These are phyloP conservation scores for Aurelia aurita DNA, from an alignment of 30 jellyfish, hydroid and myxozoan genomes.

Conservation along the genomic window DNA sequence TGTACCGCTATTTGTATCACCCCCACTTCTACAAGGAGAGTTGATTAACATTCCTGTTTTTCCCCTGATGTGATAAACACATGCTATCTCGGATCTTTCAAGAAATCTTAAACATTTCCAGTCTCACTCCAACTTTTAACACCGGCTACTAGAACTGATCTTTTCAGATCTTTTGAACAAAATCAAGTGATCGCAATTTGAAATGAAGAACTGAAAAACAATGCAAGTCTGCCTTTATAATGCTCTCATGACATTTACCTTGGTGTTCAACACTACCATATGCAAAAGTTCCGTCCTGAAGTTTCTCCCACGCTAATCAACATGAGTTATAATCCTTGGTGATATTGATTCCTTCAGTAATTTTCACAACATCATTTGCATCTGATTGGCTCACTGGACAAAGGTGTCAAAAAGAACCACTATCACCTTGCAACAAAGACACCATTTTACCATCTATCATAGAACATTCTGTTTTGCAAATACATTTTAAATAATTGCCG, in stretches of 20 bases:
- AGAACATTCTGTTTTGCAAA: constrained; percentile 23
- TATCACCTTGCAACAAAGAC: constrained; percentile 37
- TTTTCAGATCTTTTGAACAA: constrained; percentile 14
- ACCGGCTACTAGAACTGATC: too few species aligned
- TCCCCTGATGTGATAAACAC: too few species aligned
- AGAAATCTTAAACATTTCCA: too few species aligned
- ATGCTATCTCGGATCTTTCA: too few species aligned
- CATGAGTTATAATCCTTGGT: too few species aligned
- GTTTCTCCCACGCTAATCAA: too few species aligned
- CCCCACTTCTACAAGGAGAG: too few species aligned
- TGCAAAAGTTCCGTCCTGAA: not conserved
- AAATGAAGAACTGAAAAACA: constrained; percentile 24
- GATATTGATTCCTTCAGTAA: too few species aligned
- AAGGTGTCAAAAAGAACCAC: constrained; percentile 23
- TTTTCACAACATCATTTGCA: constrained; percentile 8
- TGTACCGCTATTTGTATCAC: constrained; percentile 18
- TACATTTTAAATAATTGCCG: not conserved
- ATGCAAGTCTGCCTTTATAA: constrained; percentile 12
- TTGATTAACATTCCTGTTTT: too few species aligned
- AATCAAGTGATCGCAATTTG: constrained; percentile 19
- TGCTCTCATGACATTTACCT: constrained; percentile 36
- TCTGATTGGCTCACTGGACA: constrained; percentile 5
- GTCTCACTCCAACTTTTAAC: too few species aligned
- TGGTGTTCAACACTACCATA: constrained; percentile 5
- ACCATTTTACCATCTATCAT: constrained; percentile 34